phyloP scores from a whole-genome alignment of 2,113 vertebrate species.

The Engystomops pustulosus region DNA sequence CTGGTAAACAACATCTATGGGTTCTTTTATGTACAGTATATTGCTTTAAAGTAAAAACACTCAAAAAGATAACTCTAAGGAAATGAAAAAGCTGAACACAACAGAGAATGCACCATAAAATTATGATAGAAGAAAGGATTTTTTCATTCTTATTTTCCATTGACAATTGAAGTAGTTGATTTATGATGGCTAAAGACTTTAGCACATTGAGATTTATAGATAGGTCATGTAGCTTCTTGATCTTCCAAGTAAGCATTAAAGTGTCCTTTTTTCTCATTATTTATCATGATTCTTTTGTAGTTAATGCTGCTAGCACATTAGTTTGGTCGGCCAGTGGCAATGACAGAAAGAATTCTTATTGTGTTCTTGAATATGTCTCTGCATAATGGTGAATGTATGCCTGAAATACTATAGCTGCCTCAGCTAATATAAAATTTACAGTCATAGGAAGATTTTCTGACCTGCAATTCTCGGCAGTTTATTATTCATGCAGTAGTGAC shows the following conservation, averaged over 20 bases:
- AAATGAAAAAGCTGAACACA: not conserved
- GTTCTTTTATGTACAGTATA: not conserved
- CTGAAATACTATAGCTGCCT: not conserved
- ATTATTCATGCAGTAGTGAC: not conserved
- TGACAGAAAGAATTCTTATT: not conserved
- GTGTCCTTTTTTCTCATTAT: not conserved
- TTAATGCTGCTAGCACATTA: not conserved
- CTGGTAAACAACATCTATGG: not conserved
- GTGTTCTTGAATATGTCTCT: not conserved
- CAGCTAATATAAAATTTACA: not conserved
- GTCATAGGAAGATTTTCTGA: not conserved
- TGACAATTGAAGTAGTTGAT: not conserved
- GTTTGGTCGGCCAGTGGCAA: not conserved
- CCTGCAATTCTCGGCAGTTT: not conserved
- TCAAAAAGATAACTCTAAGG: not conserved
- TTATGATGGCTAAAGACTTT: not conserved
- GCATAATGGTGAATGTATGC: not conserved
- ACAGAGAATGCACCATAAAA: not conserved
- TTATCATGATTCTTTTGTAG: conserved; percentile 4
- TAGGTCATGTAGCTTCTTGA: not conserved
- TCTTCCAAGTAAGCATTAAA: not conserved
- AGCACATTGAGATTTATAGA: conserved; percentile 19
- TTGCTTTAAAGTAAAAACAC: not conserved
- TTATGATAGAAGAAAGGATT: not conserved
- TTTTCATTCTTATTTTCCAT: conserved; percentile 18